Percentiles rank a stretch among this genome's conserved stretches.
Evolutionary conservation across 1,140 invertebrate species (phyloP).

Genomic region (Episyrphus balteatus): DNA sequence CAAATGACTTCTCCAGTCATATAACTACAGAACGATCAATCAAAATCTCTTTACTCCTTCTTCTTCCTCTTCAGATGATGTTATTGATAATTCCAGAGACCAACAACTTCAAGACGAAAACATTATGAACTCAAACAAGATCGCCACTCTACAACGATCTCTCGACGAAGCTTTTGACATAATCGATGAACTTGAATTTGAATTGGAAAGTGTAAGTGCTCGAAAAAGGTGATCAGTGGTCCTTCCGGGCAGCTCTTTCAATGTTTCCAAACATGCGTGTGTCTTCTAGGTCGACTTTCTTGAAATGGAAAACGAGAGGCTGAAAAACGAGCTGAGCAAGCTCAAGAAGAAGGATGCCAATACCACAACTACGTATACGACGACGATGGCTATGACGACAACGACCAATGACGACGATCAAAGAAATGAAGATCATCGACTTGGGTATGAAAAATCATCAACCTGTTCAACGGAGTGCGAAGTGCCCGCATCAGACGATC

Average conservation of each 20-base stretch:
- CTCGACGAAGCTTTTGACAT: conserved; percentile 32
- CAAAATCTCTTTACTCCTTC: no score
- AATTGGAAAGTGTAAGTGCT: conserved; percentile 24
- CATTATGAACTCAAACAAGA: conserved; percentile 4
- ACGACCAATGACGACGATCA: not conserved
- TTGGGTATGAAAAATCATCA: not conserved
- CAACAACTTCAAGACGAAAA: not conserved
- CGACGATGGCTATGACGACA: conserved; percentile 14
- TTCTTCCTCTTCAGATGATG: no score
- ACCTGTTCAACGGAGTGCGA: not conserved
- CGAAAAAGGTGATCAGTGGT: not conserved
- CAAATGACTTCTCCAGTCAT: no score
- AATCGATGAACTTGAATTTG: conserved; percentile 34
- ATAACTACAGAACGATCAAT: no score
- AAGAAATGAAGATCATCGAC: not conserved
- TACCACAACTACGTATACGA: not conserved
- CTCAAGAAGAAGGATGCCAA: conserved; percentile 8
- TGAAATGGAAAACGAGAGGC: conserved; percentile 27
- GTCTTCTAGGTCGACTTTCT: conserved; percentile 19
- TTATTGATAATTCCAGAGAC: not conserved
- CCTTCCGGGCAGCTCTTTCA: not conserved
- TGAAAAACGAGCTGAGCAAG: conserved; percentile 17
- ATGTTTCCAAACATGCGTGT: not conserved
- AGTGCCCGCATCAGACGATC: not conserved
- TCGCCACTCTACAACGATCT: conserved; percentile 20